phyloP scores from a whole-genome alignment of 2,888 invertebrate genomes.

The Philereme transversata region DNA sequence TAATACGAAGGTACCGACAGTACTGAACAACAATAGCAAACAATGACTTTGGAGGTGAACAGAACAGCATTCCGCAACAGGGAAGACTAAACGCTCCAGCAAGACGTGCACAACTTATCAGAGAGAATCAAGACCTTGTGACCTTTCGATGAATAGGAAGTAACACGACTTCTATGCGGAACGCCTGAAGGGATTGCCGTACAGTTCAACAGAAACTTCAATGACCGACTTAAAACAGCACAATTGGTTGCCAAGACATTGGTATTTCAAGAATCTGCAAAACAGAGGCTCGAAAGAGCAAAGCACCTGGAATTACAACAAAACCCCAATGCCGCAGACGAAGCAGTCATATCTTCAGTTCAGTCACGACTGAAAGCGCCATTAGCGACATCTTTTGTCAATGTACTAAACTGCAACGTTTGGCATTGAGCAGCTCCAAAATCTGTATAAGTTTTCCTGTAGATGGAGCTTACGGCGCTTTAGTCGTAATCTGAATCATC shows the following conservation, averaged over 20 bases:
- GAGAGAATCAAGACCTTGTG: constrained; percentile 8
- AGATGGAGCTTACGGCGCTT: too few relatives aligned
- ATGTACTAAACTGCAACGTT: too few relatives aligned
- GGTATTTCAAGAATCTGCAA: constrained; percentile 1
- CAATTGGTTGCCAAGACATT: background rate
- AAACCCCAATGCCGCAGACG: too few relatives aligned
- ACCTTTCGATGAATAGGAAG: constrained; percentile 6
- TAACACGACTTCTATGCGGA: background rate
- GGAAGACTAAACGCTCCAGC: background rate
- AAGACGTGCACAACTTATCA: constrained; percentile 1
- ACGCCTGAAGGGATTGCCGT: background rate
- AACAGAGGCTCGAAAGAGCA: background rate
- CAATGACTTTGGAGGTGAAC: background rate
- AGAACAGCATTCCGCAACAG: background rate
- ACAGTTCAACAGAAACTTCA: background rate
- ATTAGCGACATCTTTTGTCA: too few relatives aligned
- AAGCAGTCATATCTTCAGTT: too few relatives aligned
- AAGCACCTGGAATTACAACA: too few relatives aligned
- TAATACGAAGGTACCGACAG: background rate
- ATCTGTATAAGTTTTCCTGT: too few relatives aligned
- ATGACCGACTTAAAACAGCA: background rate
- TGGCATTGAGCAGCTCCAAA: too few relatives aligned
- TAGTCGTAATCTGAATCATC: too few relatives aligned
- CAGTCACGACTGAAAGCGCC: too few relatives aligned
- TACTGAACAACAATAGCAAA: background rate